Evolutionary conservation across 53 echinoderm and acorn worm species (phyloP), one percentile per base, ranked within the genome.

Genomic region (Astropecten irregularis): DNA sequence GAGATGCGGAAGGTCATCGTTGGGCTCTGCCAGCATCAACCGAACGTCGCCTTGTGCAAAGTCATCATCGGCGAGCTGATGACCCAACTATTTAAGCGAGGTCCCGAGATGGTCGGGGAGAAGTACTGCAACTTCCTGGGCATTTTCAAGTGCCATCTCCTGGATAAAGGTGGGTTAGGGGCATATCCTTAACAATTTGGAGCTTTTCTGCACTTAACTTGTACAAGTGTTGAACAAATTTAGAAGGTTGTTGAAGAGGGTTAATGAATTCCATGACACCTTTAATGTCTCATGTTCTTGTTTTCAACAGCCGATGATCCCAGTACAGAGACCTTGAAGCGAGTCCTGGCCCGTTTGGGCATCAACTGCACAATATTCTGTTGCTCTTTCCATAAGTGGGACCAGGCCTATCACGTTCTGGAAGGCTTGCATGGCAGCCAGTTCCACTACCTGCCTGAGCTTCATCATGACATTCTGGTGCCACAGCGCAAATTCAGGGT

Each of bases 111-210:
- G 79, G 60, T 44, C 9, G 79, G 79, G 13, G 60, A 59, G 20
- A 79, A 61, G 42, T 79, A 56, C 57, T 3, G 49, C 61, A 79
- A 79, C 61, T 79, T 79, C 48, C 61, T 47, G 15, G 48, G 57
- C 10, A 29, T 79, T 10, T 79, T 79, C 62, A 62, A 29, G 60
- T 2, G 79, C 5, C 59, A 79, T n/a, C 61, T 79, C 20, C 19
- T 32, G 15, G 44, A 79, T 33, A 62, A 79, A 9, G 79, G 79
- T 62, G 28, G 27, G 79, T 54, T n/a, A n/a, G n/a, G n/a, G n/a
- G n/a, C 42, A 42, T 6, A 11, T 11, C 42, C 42, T 42, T 11
- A 8, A 42, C 6, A 6, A 8, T 42, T 18, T 53, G 53, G 19
- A 53, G 53, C 21, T 53, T 53, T 53, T 18, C 11, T n/a, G n/a